phyloP scores from a whole-genome alignment of 1,140 invertebrate genomes.

The Calliphora vicina region DNA sequence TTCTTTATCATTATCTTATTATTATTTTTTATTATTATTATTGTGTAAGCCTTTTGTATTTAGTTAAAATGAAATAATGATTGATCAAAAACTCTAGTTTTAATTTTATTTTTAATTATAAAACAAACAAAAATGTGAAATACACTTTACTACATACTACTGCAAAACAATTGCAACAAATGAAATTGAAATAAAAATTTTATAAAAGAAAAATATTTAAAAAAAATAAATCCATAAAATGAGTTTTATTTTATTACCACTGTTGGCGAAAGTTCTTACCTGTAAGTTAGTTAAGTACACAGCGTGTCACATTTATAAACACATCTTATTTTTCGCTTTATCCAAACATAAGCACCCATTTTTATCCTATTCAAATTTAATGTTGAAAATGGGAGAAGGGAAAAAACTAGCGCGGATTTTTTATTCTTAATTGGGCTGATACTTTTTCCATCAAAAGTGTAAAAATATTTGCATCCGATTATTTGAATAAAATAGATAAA shows the following conservation, averaged over 20 bases:
- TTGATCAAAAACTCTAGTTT: constrained; percentile 4
- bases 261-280: too few species aligned
- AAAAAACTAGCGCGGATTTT: too few species aligned
- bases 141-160: not conserved
- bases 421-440: too few species aligned
- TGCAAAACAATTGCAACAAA: not conserved
- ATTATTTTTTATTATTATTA: not conserved
- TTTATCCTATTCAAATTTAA: too few species aligned
- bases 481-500: too few species aligned
- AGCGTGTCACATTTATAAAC: too few species aligned
- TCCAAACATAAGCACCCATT: too few species aligned
- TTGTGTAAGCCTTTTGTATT: not conserved
- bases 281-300: too few species aligned
- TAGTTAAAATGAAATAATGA: constrained; percentile 3
- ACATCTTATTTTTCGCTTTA: too few species aligned
- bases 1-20: not conserved
- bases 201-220: constrained; percentile 9
- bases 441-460: too few species aligned
- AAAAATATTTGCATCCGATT: too few species aligned
- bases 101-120: constrained; percentile 9
- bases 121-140: not conserved
- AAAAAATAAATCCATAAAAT: not conserved
- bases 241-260: not conserved
- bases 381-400: too few species aligned
- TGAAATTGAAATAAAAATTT: constrained; percentile 6